Evolutionary conservation across 1,140 invertebrate species (phyloP), one percentile per base, ranked within the genome.

Genomic region (Lepeophtheirus salmonis): DNA sequence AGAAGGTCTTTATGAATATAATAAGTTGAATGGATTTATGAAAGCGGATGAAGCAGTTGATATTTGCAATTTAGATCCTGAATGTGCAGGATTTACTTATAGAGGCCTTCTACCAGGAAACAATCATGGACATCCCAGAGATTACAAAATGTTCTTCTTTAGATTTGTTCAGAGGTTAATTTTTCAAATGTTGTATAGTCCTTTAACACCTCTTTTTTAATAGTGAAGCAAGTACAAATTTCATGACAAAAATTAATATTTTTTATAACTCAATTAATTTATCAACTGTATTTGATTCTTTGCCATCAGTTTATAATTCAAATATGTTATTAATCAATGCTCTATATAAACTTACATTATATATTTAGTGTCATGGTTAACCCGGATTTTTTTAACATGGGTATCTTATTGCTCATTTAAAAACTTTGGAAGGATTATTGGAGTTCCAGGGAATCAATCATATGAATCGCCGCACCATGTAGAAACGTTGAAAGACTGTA

Each of bases 71-170:
- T 14, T 16, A 2, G 18, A 54, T 54, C 18, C 20, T 16, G 18
- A 54, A 16, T 54, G 52, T 20, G 52, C 52, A 2, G 52, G 52
- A 2, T 54, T 54, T 24, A 54, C 52, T 2, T 54, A 54, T 24
- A 3, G 52, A 13, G 52, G 52, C 2, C 17, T 54, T 20, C 18
- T 54, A 3, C 30, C 30, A n/a, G 30, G 30, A 10, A 54, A 54
- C 52, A 54, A 54, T 20, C 20, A 20, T 13, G 23, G 23, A 24
- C 21, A 14, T 13, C 52, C 52, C 1, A 24, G 23, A 13, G 21
- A 20, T 18, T 54, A 21, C 16, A 24, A 54, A 20, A 54, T 20
- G 18, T 54, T 21, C 16, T 54, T 54, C 52, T 54, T 54, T 17
- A 20, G 52, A 2, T 54, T 16, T 54, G 52, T 54, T 3, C 52